phyloP scores from a whole-genome alignment of 2,797 vertebrate species.

The Masticophis lateralis region DNA sequence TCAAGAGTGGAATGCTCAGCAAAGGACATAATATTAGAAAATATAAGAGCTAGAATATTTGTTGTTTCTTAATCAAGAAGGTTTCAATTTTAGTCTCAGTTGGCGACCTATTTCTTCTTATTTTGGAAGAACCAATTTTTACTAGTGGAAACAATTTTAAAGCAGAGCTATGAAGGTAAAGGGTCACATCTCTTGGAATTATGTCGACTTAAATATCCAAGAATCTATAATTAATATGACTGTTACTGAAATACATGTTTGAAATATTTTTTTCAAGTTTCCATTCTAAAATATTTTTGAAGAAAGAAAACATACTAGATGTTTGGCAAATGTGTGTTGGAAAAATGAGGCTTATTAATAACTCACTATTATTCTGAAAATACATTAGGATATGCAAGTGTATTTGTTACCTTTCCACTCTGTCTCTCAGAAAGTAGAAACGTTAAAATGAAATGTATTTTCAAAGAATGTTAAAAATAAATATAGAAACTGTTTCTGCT shows the following conservation, averaged over 20 bases:
- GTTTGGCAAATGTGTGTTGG: neutral
- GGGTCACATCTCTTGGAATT: neutral
- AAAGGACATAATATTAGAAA: neutral
- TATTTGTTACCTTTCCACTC: neutral
- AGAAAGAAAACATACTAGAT: neutral
- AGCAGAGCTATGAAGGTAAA: neutral
- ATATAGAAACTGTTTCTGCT: constrained; percentile 35
- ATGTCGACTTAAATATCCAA: neutral
- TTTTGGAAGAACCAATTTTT: neutral
- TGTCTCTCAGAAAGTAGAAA: neutral
- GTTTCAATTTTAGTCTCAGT: neutral
- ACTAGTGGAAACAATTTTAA: neutral
- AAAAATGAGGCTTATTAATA: neutral
- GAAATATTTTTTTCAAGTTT: neutral
- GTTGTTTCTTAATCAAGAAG: neutral
- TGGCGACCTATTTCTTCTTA: neutral
- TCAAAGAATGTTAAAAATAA: constrained; percentile 24
- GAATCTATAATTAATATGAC: neutral
- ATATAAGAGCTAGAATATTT: neutral
- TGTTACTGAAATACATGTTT: neutral
- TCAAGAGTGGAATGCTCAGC: neutral
- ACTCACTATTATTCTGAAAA: neutral
- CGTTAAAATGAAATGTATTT: constrained; percentile 2
- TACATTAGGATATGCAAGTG: neutral
- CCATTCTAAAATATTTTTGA: neutral